Conservation (phyloP, 2,888 invertebrate species). For the Parelbella ahira region DNA sequence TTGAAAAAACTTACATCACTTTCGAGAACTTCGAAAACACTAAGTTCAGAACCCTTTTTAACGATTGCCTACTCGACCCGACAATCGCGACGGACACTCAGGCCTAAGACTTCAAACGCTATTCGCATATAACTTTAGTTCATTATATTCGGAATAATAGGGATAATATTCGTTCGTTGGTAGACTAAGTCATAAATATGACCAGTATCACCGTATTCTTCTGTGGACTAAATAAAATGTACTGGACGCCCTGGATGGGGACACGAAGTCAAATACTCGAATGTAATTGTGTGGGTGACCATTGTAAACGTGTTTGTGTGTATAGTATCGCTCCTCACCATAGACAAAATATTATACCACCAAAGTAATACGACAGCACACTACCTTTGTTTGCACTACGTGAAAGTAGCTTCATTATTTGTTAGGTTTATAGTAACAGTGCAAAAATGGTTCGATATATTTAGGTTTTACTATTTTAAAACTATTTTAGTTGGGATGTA, state of each 20-base stretch:
- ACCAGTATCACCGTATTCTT: background rate
- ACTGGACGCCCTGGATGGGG: conserved; percentile 30
- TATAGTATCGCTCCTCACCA: background rate
- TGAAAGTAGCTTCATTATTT: too few relatives aligned
- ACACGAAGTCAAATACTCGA: conserved; percentile 52
- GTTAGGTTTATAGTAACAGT: too few relatives aligned
- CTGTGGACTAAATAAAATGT: conserved; percentile 31
- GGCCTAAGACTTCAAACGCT: conserved; percentile 4
- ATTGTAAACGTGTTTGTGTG: conserved; percentile 32
- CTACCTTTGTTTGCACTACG: too few relatives aligned
- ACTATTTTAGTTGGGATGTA: too few relatives aligned
- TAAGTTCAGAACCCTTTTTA: conserved; percentile 1
- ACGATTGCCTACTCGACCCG: conserved; percentile 1
- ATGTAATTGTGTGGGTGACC: conserved; percentile 35
- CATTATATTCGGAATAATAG: background rate
- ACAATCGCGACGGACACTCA: conserved; percentile 8
- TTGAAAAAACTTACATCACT: conserved; percentile 38
- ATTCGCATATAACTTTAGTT: conserved; percentile 2
- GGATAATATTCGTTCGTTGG: background rate
- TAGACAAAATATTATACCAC: conserved; percentile 1
- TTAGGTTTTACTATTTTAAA: too few relatives aligned
- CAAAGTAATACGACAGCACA: background rate
- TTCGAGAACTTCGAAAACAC: too few relatives aligned
- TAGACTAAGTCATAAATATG: conserved; percentile 6
- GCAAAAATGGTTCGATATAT: too few relatives aligned